These are phyloP conservation scores for Pseudonaja textilis DNA, from an alignment of 2,113 vertebrate species.

Conservation along the genomic window DNA sequence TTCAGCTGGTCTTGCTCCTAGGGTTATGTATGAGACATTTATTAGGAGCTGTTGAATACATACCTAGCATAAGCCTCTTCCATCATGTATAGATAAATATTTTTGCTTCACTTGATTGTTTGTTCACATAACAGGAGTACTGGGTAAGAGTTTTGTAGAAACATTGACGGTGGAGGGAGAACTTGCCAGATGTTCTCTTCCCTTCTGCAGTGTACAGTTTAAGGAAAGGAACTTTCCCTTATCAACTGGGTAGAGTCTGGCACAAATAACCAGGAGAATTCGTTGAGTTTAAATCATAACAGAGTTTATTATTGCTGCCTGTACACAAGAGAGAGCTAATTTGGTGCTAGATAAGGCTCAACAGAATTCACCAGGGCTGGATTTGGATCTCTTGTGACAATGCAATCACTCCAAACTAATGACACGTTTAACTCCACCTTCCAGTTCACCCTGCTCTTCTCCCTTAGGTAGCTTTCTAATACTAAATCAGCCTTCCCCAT, in stretches of 20 bases:
- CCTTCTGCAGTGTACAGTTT: not conserved
- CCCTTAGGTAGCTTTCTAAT: constrained; percentile 24
- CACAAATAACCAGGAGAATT: no score
- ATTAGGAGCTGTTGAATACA: not conserved
- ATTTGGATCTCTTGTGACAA: not conserved
- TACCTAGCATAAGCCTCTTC: not conserved
- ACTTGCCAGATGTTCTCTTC: not conserved
- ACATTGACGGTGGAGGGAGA: not conserved
- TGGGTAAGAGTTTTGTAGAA: not conserved
- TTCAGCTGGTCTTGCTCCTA: not conserved
- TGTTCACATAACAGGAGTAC: not conserved
- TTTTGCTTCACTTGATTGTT: not conserved
- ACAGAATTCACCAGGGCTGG: not conserved
- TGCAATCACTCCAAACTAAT: not conserved
- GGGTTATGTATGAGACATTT: not conserved
- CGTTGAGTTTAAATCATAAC: no score
- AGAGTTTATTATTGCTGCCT: not conserved
- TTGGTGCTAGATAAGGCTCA: not conserved
- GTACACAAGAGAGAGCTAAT: not conserved
- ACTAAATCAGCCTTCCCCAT: not conserved
- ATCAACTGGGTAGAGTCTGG: constrained; percentile 32
- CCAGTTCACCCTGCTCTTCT: not conserved
- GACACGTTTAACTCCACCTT: not conserved
- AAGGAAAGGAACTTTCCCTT: constrained; percentile 39
- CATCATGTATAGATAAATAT: not conserved